Conservation (phyloP, 1,140 invertebrate species). For the Chelonus insularis region DNA sequence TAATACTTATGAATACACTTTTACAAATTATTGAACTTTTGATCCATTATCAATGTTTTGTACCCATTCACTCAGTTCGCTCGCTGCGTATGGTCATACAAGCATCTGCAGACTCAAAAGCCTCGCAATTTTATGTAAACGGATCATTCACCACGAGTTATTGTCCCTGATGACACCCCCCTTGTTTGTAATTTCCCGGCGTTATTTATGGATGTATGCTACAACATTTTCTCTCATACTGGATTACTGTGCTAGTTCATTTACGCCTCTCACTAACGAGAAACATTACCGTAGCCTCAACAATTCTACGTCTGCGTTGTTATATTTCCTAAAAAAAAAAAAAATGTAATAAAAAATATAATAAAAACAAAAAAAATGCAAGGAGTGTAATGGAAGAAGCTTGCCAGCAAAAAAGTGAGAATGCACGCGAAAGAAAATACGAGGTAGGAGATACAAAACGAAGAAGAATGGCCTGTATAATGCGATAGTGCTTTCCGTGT, state of each 20-base stretch:
- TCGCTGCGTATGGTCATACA: no score
- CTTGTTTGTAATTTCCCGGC: no score
- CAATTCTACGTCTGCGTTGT: background rate
- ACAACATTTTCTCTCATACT: background rate
- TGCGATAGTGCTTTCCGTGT: background rate
- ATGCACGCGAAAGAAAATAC: slow-evolving; percentile 1
- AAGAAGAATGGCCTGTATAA: slow-evolving; percentile 10
- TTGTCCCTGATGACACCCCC: background rate
- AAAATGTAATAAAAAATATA: slow-evolving; percentile 7
- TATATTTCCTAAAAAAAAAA: slow-evolving; percentile 22
- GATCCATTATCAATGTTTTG: no score
- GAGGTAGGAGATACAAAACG: slow-evolving; percentile 1
- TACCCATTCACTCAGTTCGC: no score
- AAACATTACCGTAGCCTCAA: background rate
- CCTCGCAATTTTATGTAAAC: no score
- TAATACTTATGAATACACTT: no score
- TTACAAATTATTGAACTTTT: no score
- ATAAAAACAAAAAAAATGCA: background rate
- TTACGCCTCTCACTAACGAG: background rate
- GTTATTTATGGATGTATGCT: background rate
- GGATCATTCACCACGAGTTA: background rate
- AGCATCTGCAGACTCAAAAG: no score
- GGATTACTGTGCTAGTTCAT: slow-evolving; percentile 7
- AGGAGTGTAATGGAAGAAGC: background rate
- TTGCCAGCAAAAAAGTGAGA: slow-evolving; percentile 1